Base-by-base conservation (phyloP, 2,113 vertebrate genomes). In the Menidia beryllina region DNA sequence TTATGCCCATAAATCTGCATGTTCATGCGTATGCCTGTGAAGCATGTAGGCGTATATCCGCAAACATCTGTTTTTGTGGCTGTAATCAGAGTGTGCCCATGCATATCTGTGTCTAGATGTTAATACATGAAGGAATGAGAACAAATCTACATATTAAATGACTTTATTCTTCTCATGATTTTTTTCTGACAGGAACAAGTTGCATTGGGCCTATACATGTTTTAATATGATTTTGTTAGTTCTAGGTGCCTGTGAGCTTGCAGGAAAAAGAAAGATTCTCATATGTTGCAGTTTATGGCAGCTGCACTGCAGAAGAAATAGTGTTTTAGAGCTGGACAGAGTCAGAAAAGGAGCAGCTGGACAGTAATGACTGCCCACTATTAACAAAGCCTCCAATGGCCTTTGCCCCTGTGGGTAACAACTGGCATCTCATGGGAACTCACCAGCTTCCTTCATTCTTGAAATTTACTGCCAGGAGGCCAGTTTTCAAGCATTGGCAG, bases 261-360 rank as follows among this genome's bases (percentile, higher is more conserved):
- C 6, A 36, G n/a, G 14, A 25, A 43, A 21, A 59, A 1, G 47
- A 8, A 36, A n/a, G 41, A 53, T 38, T 57, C 41, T 25, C 58
- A 38, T 60, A 30, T 53, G 34, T 65, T 72, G 62, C 50, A 69
- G 60, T 70, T 49, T 38, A 55, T 19, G 58, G 66, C 72, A 85
- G 75, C 74, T 79, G 80, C 48, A 63, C 27, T 47, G 59, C 41
- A 56, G 26, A 65, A 63, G 39, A 70, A 1, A 17, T 51, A 39
- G 43, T 71, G 47, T 70, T 67, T 72, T 55, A 55, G 14, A 75
- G 56, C 56, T 47, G 55, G 25, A 39, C 26, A 24, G 45, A 3
- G 10, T 78, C 49, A 51, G 55, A 52, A 54, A 24, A 69, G 76
- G 79, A 88, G 87, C 79, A 89, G 79, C 84, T 88, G 84, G 67